Conservation (phyloP, 2,888 invertebrate species). For the Serripes groenlandicus region DNA sequence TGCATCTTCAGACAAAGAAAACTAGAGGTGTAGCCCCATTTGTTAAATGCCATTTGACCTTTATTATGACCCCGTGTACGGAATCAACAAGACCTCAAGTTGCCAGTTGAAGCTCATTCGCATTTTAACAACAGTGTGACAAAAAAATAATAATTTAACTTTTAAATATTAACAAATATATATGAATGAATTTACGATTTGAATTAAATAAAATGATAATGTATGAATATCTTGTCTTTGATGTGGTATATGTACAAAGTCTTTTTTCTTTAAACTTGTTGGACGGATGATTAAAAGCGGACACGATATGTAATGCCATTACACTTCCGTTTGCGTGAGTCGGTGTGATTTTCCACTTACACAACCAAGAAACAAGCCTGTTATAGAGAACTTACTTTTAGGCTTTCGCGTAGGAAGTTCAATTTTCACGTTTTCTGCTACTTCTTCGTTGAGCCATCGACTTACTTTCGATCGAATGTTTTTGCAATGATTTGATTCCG, state of each 20-base stretch:
- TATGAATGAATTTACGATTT: too few species aligned
- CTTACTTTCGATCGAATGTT: constrained; percentile 6
- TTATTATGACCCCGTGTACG: too few species aligned
- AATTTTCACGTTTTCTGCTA: constrained; percentile 12
- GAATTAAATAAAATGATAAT: too few species aligned
- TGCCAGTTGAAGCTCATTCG: too few species aligned
- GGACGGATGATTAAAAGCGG: background rate
- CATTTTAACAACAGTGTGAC: too few species aligned
- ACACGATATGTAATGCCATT: background rate
- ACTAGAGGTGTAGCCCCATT: too few species aligned
- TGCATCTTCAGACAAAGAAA: too few species aligned
- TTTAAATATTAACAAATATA: too few species aligned
- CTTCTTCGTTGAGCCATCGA: background rate
- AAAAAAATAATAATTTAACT: too few species aligned
- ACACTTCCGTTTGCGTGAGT: constrained; percentile 32
- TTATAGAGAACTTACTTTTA: constrained; percentile 38
- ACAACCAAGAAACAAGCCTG: constrained; percentile 57
- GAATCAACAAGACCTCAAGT: too few species aligned
- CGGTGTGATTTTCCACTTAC: constrained; percentile 42
- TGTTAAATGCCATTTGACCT: too few species aligned
- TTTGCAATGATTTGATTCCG: background rate
- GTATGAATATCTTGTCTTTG: too few species aligned
- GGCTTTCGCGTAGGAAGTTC: constrained; percentile 21
- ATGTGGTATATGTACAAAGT: background rate
- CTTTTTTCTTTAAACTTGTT: background rate